Base-by-base conservation (phyloP, 1,140 invertebrate genomes). In the Chlorops oryzae region DNA sequence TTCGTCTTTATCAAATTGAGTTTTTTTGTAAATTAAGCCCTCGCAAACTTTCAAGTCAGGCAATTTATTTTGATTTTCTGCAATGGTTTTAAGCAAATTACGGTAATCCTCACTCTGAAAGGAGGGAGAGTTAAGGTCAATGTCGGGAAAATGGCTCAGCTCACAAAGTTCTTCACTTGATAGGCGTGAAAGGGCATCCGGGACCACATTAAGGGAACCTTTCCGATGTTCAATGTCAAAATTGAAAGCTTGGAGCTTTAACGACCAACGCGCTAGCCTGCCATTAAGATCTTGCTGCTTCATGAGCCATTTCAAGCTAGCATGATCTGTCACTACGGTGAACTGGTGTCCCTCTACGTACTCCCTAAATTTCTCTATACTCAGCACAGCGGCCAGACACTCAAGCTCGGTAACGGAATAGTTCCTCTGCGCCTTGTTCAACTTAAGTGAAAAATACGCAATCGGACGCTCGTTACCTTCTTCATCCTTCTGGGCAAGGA, bases 331-430 rank as follows among this genome's bases (percentile, higher is more conserved):
- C n/a, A 73, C 51, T 0, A 78, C 63, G 1, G 17, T 62, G 45
- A 77, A 74, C 5, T 66, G 53, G 5, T n/a, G 63, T 5, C 62
- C 65, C 21, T 71, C 61, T 22, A 77, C 27, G 55, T 74, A 79
- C 12, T 60, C 53, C 21, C 59, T 34, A 47, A 74, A 76, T 6
- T 15, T 22, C 40, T 74, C 58, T 5, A 77, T 56, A 5, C 68
- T 71, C 45, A 59, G 59, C 0, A 78, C 41, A 10, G 77, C 56
- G 9, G 72, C 73, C 18, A 78, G 52, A 15, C 65, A 59, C 64
- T 77, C 76, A 46, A 62, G 45, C 55, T 78, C 73, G 0, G 70
- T 69, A 10, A 62, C 63, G 0, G 51, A 55, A 42, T 74, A 78
- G n/a, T 68, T 66, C 13, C 38, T 51, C 61, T 80, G 75, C 1